phyloP scores from a whole-genome alignment of 2,797 vertebrate genomes.

The Gambusia yucatana region DNA sequence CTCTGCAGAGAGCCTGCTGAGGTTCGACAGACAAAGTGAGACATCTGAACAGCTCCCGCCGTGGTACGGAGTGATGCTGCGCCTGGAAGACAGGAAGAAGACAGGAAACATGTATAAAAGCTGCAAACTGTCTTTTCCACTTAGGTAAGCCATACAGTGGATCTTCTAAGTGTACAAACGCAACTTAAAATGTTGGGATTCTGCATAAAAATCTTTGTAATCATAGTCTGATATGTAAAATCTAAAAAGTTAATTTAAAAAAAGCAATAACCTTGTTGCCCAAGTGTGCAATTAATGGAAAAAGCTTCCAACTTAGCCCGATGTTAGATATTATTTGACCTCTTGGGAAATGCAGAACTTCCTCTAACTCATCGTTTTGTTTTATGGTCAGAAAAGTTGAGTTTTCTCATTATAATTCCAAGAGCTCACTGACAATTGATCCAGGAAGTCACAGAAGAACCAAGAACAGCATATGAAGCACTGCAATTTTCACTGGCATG shows the following conservation, averaged over 20 bases:
- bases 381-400: not conserved
- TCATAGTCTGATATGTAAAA: not conserved
- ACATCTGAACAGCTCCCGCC: slow-evolving; percentile 39
- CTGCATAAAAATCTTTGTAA: no score
- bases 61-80: slow-evolving; percentile 42
- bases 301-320: not conserved
- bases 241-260: not conserved
- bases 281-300: not conserved
- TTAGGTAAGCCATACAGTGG: not conserved
- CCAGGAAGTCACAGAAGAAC: not conserved
- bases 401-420: not conserved
- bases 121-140: not conserved
- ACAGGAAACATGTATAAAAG: not conserved
- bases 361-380: not conserved
- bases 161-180: not conserved
- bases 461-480: not conserved
- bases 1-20: slow-evolving; percentile 40
- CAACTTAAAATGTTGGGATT: not conserved
- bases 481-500: not conserved
- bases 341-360: not conserved
- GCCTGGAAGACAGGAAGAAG: slow-evolving; percentile 41
- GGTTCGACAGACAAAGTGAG: slow-evolving; percentile 33
- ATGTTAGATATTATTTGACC: not conserved
- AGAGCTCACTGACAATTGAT: not conserved
- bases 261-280: no score